Conservation (phyloP, 2,888 invertebrate species). For the Glaucopsyche alexis region DNA sequence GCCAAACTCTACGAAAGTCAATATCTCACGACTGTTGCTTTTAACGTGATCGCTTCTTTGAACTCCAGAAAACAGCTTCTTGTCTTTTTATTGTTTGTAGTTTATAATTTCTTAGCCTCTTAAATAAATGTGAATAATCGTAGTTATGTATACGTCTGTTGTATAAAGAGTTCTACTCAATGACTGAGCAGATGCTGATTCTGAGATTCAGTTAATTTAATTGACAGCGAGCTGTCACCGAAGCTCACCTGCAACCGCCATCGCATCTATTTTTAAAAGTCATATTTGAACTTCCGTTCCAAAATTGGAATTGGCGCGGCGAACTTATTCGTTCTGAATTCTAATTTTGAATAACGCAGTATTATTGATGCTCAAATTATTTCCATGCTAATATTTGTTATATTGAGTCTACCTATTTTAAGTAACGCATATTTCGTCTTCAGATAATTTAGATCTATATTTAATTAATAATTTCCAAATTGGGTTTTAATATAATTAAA, state of each 20-base stretch:
- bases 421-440: too few relatives aligned
- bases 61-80: neutral
- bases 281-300: slow-evolving; percentile 77
- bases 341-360: slow-evolving; percentile 35
- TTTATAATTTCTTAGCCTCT: too few relatives aligned
- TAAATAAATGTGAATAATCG: too few relatives aligned
- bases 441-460: too few relatives aligned
- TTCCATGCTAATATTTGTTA: neutral
- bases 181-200: neutral
- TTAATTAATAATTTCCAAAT: too few relatives aligned
- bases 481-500: too few relatives aligned
- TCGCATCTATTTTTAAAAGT: slow-evolving; percentile 74
- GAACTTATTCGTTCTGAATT: slow-evolving; percentile 45
- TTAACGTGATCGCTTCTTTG: neutral
- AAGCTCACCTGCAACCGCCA: slow-evolving; percentile 68
- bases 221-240: slow-evolving; percentile 59
- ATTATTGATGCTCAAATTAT: slow-evolving; percentile 16
- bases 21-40: neutral
- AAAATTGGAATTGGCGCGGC: slow-evolving; percentile 72
- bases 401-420: too few relatives aligned
- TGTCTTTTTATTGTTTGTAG: too few relatives aligned
- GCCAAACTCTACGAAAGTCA: neutral
- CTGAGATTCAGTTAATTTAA: slow-evolving; percentile 37
- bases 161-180: neutral
- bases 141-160: neutral